A percentile compares a stretch with the other conserved stretches of the same genome.
phyloP scores from a whole-genome alignment of 2,888 invertebrate genomes.

The Chloromyia formosa region DNA sequence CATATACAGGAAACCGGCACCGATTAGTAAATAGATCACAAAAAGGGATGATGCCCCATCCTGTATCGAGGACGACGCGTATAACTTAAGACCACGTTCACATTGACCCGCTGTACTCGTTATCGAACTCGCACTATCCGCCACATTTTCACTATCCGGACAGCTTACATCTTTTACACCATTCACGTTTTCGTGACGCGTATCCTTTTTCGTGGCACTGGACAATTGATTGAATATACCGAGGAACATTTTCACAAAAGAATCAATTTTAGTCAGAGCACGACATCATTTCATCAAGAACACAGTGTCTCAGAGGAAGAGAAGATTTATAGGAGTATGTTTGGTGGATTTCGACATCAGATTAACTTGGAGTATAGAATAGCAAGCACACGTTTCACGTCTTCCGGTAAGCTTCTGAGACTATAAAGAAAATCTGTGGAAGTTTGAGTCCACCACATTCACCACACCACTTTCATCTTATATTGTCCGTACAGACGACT shows the following conservation, averaged over 20 bases:
- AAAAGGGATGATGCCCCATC: not conserved
- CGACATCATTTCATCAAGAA: too few species aligned
- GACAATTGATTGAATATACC: conserved; percentile 27
- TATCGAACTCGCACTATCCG: not conserved
- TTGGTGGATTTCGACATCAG: too few species aligned
- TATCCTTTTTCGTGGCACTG: conserved; percentile 21
- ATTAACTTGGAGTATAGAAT: not conserved
- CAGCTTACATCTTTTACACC: not conserved
- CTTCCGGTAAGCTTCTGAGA: not conserved
- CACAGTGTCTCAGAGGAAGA: too few species aligned
- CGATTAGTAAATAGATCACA: conserved; percentile 57
- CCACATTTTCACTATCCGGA: conserved; percentile 28
- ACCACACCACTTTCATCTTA: not conserved
- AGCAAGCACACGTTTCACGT: not conserved
- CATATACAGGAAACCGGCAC: conserved; percentile 57
- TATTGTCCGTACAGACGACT: conserved; percentile 6
- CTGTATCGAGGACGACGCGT: not conserved
- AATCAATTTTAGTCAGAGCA: conserved; percentile 9
- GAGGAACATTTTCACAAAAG: conserved; percentile 37
- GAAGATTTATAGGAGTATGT: too few species aligned
- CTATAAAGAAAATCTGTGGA: not conserved
- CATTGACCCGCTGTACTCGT: not conserved
- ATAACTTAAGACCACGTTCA: conserved; percentile 2
- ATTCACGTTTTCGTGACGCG: not conserved
- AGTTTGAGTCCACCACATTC: not conserved